Conservation (phyloP, 2,113 vertebrate species). For the Scalopus aquaticus region DNA sequence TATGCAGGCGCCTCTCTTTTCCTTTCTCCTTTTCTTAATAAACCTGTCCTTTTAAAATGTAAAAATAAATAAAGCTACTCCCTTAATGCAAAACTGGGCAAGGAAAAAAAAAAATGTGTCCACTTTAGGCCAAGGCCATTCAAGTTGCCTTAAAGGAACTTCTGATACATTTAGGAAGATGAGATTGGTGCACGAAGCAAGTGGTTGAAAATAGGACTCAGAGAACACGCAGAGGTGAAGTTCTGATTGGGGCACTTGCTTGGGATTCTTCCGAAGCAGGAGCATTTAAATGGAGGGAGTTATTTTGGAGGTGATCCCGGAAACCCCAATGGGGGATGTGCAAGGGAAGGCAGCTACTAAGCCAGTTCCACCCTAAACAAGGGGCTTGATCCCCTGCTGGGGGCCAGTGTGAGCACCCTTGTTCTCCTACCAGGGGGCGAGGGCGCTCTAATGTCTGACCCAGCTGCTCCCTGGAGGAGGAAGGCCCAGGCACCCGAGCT, state of each 20-base stretch:
- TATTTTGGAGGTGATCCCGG: neutral
- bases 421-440: fast-evolving
- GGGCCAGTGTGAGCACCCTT: neutral
- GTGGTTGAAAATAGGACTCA: neutral
- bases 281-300: neutral
- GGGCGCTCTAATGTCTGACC: neutral
- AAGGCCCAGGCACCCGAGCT: neutral
- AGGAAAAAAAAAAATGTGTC: neutral
- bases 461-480: neutral
- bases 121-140: neutral
- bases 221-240: neutral
- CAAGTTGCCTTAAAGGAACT: neutral
- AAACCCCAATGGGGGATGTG: neutral
- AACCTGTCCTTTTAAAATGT: too few relatives aligned
- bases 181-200: neutral
- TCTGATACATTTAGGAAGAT: neutral
- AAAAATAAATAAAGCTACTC: neutral
- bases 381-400: neutral
- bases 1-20: too few relatives aligned
- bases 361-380: neutral
- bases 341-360: neutral
- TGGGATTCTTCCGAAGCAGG: neutral
- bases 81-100: neutral
- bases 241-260: neutral
- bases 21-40: too few relatives aligned